Percentiles rank a stretch among this genome's conserved stretches.
Conservation (phyloP, 2,888 invertebrate species). For the Pedicia rivosa region DNA sequence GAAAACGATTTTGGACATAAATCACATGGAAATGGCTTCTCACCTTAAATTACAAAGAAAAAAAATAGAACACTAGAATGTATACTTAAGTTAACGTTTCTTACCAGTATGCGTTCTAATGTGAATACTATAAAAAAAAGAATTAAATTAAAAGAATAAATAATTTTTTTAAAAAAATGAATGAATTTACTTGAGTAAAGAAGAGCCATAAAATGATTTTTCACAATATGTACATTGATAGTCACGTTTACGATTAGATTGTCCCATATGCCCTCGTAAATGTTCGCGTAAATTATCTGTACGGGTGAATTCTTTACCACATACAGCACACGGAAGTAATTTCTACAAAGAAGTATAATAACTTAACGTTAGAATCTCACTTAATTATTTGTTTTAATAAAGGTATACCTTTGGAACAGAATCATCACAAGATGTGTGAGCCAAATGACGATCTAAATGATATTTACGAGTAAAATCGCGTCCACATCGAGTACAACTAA, state of each 20-base stretch:
- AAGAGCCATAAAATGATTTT: constrained; percentile 46
- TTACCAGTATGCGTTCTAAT: constrained; percentile 52
- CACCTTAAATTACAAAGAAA: too few relatives aligned
- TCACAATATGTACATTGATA: constrained; percentile 46
- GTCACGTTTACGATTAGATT: constrained; percentile 37
- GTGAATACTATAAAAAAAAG: constrained; percentile 34
- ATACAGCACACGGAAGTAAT: constrained; percentile 28
- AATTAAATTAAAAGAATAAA: constrained; percentile 3
- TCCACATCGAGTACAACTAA: constrained; percentile 48
- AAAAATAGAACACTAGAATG: too few relatives aligned
- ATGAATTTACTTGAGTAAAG: constrained; percentile 34
- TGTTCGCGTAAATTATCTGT: constrained; percentile 58
- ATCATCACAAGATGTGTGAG: constrained; percentile 54
- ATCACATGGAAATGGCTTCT: constrained; percentile 52
- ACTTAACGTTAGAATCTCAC: constrained; percentile 17
- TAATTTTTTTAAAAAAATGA: constrained; percentile 21
- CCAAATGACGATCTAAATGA: constrained; percentile 53
- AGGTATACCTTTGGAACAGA: too few relatives aligned
- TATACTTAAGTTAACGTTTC: too few relatives aligned
- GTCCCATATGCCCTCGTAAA: constrained; percentile 48
- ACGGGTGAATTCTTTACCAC: constrained; percentile 30
- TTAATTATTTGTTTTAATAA: too few relatives aligned
- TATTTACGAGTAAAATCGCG: constrained; percentile 54
- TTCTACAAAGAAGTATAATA: too few relatives aligned
- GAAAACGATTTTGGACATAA: constrained; percentile 56